These are phyloP conservation scores for Notodromas monacha DNA, from an alignment of 2,888 invertebrate genomes.

Conservation along the genomic window DNA sequence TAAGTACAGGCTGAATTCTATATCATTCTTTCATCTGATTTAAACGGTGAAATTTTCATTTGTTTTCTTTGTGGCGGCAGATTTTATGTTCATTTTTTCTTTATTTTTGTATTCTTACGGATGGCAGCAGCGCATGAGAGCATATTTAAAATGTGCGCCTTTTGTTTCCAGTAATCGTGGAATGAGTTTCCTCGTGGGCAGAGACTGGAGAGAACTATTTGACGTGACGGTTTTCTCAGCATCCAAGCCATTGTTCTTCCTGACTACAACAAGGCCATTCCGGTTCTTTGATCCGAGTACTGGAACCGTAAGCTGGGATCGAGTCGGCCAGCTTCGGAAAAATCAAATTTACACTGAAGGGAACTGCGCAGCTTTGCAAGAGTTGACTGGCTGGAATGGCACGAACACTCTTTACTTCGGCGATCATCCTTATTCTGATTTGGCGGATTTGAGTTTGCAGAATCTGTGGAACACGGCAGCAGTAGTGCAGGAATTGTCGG, in stretches of 20 bases:
- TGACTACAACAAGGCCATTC: slow-evolving; percentile 48
- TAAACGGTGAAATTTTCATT: too few relatives aligned
- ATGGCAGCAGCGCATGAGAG: slow-evolving; percentile 23
- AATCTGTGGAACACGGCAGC: slow-evolving; percentile 95
- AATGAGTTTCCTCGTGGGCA: slow-evolving; percentile 56
- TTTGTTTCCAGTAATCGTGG: slow-evolving; percentile 38
- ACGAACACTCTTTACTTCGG: slow-evolving; percentile 58
- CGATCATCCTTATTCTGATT: slow-evolving; percentile 85
- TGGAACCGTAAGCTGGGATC: slow-evolving; percentile 60
- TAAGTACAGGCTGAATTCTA: too few relatives aligned
- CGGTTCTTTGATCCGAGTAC: slow-evolving; percentile 48
- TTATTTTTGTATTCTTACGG: too few relatives aligned
- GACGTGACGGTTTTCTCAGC: slow-evolving; percentile 82
- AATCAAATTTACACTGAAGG: slow-evolving; percentile 78
- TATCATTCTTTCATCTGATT: too few relatives aligned
- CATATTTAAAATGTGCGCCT: not conserved
- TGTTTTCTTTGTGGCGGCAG: too few relatives aligned
- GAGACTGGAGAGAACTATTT: slow-evolving; percentile 60
- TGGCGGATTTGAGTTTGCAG: slow-evolving; percentile 75
- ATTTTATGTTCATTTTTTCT: too few relatives aligned
- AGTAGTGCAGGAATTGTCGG: slow-evolving; percentile 71
- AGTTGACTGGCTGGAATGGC: not conserved
- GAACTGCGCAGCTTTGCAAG: too few relatives aligned
- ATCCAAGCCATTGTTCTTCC: slow-evolving; percentile 82
- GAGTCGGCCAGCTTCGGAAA: slow-evolving; percentile 48